Conservation (phyloP, 1,140 invertebrate genomes). For the Hesperophylax magnus region DNA sequence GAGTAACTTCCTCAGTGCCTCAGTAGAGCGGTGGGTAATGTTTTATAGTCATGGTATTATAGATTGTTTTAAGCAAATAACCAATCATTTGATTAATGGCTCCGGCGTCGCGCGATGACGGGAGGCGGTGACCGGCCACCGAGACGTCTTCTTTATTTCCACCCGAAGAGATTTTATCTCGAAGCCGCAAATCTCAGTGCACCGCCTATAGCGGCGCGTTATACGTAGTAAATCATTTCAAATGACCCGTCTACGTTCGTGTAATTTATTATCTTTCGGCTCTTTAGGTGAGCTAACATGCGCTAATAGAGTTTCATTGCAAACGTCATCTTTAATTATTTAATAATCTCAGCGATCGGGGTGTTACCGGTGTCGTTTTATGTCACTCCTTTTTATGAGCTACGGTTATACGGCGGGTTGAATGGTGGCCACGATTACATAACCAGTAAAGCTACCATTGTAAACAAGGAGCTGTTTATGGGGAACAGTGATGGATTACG, state of each 20-base stretch:
- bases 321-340: constrained; percentile 53
- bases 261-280: constrained; percentile 52
- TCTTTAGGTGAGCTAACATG: constrained; percentile 42
- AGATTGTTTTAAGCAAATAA: constrained; percentile 36
- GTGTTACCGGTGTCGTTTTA: constrained; percentile 31
- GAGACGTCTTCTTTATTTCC: constrained; percentile 35
- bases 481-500: background rate
- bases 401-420: constrained; percentile 2
- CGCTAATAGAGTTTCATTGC: constrained; percentile 47
- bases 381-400: constrained; percentile 39
- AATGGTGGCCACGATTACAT: background rate
- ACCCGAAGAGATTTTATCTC: constrained; percentile 43
- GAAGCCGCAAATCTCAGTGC: constrained; percentile 29
- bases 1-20: too few species aligned
- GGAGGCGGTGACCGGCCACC: constrained; percentile 42
- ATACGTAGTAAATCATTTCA: constrained; percentile 48
- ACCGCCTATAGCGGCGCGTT: constrained; percentile 18
- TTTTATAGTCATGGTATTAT: background rate
- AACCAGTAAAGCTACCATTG: background rate
- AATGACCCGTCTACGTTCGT: constrained; percentile 43
- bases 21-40: background rate
- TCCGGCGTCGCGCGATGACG: constrained; percentile 21
- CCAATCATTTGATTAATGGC: constrained; percentile 36
- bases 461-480: background rate
- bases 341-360: constrained; percentile 34